Evolutionary conservation across 2,113 vertebrate species (phyloP).

Genomic region (Benitochromis conjunctus): DNA sequence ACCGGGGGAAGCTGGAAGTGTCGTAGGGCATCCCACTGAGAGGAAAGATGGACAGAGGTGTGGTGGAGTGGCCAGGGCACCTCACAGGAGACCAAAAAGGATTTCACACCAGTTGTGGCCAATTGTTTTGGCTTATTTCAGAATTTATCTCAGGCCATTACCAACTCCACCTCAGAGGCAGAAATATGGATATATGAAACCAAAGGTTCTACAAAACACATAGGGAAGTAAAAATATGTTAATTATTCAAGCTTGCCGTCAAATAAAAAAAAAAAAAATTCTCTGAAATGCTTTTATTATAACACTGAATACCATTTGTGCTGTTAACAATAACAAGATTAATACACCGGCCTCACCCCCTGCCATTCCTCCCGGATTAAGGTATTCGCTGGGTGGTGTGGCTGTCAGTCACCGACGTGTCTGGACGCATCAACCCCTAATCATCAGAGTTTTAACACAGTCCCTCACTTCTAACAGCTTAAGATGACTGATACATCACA

Average conservation of each 20-base stretch:
- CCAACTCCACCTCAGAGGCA: constrained; percentile 31
- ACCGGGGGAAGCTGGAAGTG: constrained; percentile 63
- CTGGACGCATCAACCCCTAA: constrained; percentile 78
- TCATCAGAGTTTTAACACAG: constrained; percentile 81
- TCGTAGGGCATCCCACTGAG: constrained; percentile 35
- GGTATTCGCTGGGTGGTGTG: constrained; percentile 71
- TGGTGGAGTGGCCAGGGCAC: constrained; percentile 51
- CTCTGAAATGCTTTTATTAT: background rate
- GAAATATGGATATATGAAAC: background rate
- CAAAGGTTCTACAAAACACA: background rate
- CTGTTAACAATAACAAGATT: constrained; percentile 28
- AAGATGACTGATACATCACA: constrained; percentile 58
- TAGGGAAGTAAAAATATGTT: background rate
- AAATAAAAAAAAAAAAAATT: background rate
- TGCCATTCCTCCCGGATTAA: constrained; percentile 72
- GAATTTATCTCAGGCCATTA: constrained; percentile 10
- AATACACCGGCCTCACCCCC: constrained; percentile 55
- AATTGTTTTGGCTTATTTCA: constrained; percentile 53
- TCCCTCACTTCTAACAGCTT: constrained; percentile 60
- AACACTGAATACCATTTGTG: constrained; percentile 4
- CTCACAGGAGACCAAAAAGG: constrained; percentile 67
- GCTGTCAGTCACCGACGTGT: constrained; percentile 77
- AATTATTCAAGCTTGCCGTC: background rate
- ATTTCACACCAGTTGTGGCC: constrained; percentile 72
- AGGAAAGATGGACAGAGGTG: constrained; percentile 66